Percentiles rank a stretch among this genome's conserved stretches.
Conservation (phyloP, 2,113 vertebrate species). For the Herpetotheres cachinnans region DNA sequence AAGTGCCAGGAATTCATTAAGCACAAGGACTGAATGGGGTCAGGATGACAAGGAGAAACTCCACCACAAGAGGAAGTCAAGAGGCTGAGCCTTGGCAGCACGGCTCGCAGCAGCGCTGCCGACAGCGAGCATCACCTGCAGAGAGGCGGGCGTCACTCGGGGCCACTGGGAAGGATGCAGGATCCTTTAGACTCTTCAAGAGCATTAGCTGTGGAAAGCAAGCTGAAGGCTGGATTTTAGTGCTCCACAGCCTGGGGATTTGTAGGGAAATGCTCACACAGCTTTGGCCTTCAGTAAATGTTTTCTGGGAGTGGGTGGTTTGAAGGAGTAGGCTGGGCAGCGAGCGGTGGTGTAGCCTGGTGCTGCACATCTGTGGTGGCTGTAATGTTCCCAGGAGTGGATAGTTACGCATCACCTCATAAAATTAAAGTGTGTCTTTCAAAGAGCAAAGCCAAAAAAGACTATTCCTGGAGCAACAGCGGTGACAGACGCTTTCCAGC, state of each 20-base stretch:
- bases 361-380: accelerated
- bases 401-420: neutral
- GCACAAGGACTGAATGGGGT: neutral
- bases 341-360: accelerated
- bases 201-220: neutral
- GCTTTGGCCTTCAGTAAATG: neutral
- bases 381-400: too few species aligned
- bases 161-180: neutral
- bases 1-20: slow-evolving; percentile 40
- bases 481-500: neutral
- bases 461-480: neutral
- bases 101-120: neutral
- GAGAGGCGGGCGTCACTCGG: accelerated
- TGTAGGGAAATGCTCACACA: neutral
- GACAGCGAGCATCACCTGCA: neutral
- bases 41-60: slow-evolving; percentile 25
- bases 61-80: neutral
- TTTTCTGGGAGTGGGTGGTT: neutral
- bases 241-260: neutral
- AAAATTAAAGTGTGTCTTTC: neutral
- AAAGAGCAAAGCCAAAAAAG: neutral
- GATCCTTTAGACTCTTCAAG: neutral
- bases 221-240: neutral
- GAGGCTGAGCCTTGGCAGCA: neutral
- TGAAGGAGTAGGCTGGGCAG: neutral